Evolutionary conservation across 1,140 invertebrate species (phyloP), one percentile per base, ranked within the genome.

Genomic region (Diabrotica virgifera): DNA sequence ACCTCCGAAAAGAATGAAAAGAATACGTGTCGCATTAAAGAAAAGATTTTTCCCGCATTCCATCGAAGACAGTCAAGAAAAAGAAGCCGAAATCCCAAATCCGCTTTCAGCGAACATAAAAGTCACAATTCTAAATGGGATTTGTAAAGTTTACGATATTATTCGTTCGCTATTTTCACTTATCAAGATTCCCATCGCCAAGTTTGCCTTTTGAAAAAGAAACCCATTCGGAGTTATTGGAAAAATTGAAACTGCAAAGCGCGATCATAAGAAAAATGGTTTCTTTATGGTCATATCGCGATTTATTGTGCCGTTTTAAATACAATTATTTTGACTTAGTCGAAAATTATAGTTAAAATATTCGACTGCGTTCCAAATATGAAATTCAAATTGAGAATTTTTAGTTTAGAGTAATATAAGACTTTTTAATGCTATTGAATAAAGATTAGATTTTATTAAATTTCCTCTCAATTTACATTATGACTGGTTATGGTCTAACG

Each of bases 111-210:
- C 62, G 66, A 66, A 76, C 77, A 78, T 78, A 78, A 78, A 78
- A 78, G 77, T 78, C 77, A 78, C 77, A 78, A 78, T 78, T 78
- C 77, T 73, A 74, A 78, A 77, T 77, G 77, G 77, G 76, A 78
- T 78, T 78, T 78, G 77, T 74, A 75, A 77, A 78, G 73, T 78
- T 78, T 78, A 78, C 76, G 77, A 78, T 77, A 78, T 78, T 78
- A 78, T 78, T 78, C 77, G 68, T 70, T 72, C 71, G 74, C 76
- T 71, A 74, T 77, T 77, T 74, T 76, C 77, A 76, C 76, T 78
- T 78, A 78, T 78, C 76, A 77, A 77, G 76, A 78, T 77, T 66
- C 58, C 50, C 58, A 59, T 73, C 72, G 65, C 68, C 67, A 74
- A 77, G 72, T 75, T 76, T 73, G 73, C 59, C 64, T 68, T 74